phyloP scores from a whole-genome alignment of 2,113 vertebrate species.

The Rhinoderma darwinii region DNA sequence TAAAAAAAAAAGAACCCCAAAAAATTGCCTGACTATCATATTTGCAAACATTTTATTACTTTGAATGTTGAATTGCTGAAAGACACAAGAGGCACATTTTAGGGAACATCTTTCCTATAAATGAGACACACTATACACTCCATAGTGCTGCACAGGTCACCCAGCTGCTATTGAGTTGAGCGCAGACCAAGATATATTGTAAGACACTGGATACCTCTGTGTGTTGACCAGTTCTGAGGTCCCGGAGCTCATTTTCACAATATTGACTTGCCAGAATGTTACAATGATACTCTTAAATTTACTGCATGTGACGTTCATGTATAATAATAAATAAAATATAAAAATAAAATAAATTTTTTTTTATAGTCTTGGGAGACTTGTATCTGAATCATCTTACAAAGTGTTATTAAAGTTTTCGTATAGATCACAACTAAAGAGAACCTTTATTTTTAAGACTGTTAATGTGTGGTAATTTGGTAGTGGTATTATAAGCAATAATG shows the following conservation, averaged over 20 bases:
- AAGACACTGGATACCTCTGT: slow-evolving; percentile 33
- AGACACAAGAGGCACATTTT: slow-evolving; percentile 29
- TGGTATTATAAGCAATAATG: neutral
- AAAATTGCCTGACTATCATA: slow-evolving; percentile 34
- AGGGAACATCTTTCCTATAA: slow-evolving; percentile 48
- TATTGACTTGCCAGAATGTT: slow-evolving; percentile 10
- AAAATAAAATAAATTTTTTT: too few species aligned
- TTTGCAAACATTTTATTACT: slow-evolving; percentile 34
- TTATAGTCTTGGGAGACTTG: neutral
- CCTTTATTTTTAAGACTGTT: neutral
- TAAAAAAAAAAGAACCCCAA: slow-evolving; percentile 14
- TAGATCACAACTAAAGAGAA: neutral
- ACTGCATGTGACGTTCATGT: neutral
- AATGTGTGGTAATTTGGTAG: neutral
- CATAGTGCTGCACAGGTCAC: slow-evolving; percentile 5
- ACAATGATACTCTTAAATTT: slow-evolving; percentile 30
- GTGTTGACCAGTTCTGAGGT: neutral
- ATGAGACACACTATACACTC: slow-evolving; percentile 41
- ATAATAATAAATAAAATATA: neutral
- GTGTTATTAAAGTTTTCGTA: neutral
- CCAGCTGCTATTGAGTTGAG: slow-evolving; percentile 43
- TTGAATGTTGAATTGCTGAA: slow-evolving; percentile 47
- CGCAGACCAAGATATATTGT: slow-evolving; percentile 31
- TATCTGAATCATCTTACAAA: neutral
- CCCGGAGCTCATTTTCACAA: neutral